These are phyloP conservation scores for Colaptes auratus DNA, from an alignment of 2,113 vertebrate species.

Conservation along the genomic window DNA sequence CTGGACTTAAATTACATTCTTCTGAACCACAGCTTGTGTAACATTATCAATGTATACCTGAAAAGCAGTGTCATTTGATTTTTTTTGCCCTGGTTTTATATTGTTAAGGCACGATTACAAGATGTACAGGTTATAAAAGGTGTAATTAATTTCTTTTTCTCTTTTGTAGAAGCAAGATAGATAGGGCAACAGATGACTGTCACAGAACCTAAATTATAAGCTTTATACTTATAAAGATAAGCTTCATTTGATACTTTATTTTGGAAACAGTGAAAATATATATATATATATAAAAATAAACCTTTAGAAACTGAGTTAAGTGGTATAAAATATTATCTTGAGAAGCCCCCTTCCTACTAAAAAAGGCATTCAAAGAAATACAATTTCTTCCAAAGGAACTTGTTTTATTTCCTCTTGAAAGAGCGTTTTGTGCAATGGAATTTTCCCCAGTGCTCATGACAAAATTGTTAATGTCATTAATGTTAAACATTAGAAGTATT, in stretches of 20 bases:
- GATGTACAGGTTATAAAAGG: slow-evolving; percentile 8
- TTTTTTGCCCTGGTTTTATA: background rate
- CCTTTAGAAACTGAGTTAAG: background rate
- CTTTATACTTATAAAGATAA: background rate
- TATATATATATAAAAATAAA: too few relatives aligned
- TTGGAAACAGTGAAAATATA: background rate
- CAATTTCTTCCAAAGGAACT: background rate
- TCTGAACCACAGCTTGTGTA: background rate
- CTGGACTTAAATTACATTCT: background rate
- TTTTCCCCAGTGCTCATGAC: slow-evolving; percentile 6
- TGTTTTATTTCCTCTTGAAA: slow-evolving; percentile 54
- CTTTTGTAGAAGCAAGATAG: background rate
- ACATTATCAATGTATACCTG: background rate
- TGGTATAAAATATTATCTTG: background rate
- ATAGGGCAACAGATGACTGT: background rate
- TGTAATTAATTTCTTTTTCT: background rate
- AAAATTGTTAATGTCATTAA: slow-evolving; percentile 30
- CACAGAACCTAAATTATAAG: background rate
- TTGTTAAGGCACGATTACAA: background rate
- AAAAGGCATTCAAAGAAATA: background rate
- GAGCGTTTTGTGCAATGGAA: background rate
- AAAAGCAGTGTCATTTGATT: background rate
- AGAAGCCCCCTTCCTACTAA: background rate
- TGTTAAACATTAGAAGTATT: slow-evolving; percentile 16
- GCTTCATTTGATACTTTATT: background rate